Percentiles rank a stretch among this genome's conserved stretches.
Conservation (phyloP, 2,113 vertebrate species). For the Blennius ocellaris region DNA sequence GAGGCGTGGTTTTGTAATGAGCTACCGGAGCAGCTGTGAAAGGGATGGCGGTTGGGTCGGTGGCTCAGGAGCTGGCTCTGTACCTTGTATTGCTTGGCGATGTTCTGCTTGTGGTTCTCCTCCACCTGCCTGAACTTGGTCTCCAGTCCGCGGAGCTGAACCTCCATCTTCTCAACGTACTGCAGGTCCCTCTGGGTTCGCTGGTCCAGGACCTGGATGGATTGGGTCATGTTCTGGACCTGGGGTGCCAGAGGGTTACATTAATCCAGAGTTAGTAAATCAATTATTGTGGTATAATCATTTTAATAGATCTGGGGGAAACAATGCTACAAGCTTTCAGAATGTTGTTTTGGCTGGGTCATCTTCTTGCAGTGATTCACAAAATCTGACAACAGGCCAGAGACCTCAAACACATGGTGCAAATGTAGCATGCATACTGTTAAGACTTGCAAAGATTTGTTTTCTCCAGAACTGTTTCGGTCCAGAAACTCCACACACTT, state of each 20-base stretch:
- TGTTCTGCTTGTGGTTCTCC: constrained; percentile 97
- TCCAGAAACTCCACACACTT: constrained; percentile 17
- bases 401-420: constrained; percentile 54
- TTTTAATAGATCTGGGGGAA: constrained; percentile 2
- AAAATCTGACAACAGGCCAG: constrained; percentile 52
- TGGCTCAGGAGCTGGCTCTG: constrained; percentile 21
- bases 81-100: constrained; percentile 99
- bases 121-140: constrained; percentile 98
- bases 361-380: constrained; percentile 44
- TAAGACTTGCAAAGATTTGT: constrained; percentile 59
- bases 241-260: constrained; percentile 58
- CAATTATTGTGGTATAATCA: neutral
- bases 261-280: neutral
- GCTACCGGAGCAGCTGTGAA: constrained; percentile 37
- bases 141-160: constrained; percentile 97
- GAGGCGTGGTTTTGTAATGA: neutral
- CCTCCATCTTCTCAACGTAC: constrained; percentile 99
- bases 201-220: constrained; percentile 98
- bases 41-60: constrained; percentile 29
- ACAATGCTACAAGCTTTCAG: constrained; percentile 48
- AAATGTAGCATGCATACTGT: constrained; percentile 58
- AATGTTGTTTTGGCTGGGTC: constrained; percentile 38
- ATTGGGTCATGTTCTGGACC: constrained; percentile 99
- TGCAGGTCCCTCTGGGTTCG: constrained; percentile 96
- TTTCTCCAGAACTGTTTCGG: constrained; percentile 27